These are phyloP conservation scores for Agriopis leucophaearia DNA, from an alignment of 2,888 invertebrate genomes.

Conservation along the genomic window DNA sequence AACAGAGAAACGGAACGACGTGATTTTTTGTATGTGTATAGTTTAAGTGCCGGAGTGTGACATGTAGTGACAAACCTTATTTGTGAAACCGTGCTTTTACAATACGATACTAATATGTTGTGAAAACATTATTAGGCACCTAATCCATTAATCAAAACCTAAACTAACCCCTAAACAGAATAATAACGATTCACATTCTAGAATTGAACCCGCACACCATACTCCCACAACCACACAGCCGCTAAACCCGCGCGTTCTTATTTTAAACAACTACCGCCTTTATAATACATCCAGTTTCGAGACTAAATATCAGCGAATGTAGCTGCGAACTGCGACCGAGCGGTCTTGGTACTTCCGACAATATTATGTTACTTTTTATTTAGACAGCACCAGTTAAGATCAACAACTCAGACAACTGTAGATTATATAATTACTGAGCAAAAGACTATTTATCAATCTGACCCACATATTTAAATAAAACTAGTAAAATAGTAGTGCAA, in stretches of 20 bases:
- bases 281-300: conserved; percentile 86
- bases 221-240: conserved; percentile 49
- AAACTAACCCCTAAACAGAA: background rate
- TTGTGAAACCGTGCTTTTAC: too few species aligned
- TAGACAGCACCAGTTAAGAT: too few species aligned
- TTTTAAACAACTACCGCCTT: conserved; percentile 86
- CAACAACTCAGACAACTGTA: too few species aligned
- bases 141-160: background rate
- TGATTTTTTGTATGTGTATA: too few species aligned
- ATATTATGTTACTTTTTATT: conserved; percentile 18
- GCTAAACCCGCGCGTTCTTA: conserved; percentile 72
- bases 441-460: too few species aligned
- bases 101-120: too few species aligned
- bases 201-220: conserved; percentile 64
- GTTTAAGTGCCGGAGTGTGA: too few species aligned
- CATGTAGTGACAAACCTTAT: too few species aligned
- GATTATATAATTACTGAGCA: too few species aligned
- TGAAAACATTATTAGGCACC: background rate
- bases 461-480: too few species aligned
- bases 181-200: conserved; percentile 17
- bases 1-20: too few species aligned
- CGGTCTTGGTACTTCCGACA: conserved; percentile 64
- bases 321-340: conserved; percentile 63
- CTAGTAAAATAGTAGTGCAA: too few species aligned
- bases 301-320: conserved; percentile 87